These are phyloP conservation scores for Cataglyphis rosenhaueri DNA, from an alignment of 2,888 invertebrate genomes.

Conservation along the genomic window DNA sequence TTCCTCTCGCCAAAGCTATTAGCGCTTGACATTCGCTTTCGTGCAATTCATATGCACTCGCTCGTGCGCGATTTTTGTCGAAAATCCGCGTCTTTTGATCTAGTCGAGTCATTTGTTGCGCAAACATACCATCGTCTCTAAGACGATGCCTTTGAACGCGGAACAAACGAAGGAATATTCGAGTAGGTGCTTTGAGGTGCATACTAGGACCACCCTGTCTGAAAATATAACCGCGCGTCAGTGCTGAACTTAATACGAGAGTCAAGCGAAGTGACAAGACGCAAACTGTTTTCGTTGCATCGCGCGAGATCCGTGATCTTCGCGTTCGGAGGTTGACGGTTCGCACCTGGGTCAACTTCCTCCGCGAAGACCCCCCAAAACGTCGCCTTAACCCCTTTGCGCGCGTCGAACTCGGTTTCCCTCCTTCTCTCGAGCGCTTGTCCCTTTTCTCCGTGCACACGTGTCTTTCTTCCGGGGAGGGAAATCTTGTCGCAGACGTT, in stretches of 20 bases:
- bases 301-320: conserved; percentile 73
- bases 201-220: conserved; percentile 70
- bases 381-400: conserved; percentile 70
- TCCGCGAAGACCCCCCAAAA: conserved; percentile 78
- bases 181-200: conserved; percentile 52
- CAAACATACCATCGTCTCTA: conserved; percentile 36
- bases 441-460: conserved; percentile 42
- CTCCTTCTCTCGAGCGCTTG: background rate
- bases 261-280: conserved; percentile 73
- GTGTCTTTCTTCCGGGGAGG: conserved; percentile 29
- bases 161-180: conserved; percentile 42
- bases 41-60: conserved; percentile 11
- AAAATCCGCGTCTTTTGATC: conserved; percentile 45
- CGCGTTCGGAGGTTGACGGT: conserved; percentile 58
- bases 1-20: conserved; percentile 21
- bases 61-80: background rate
- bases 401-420: background rate
- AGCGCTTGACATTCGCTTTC: conserved; percentile 13
- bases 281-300: conserved; percentile 80
- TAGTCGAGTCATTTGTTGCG: conserved; percentile 44
- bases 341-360: conserved; percentile 84
- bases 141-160: conserved; percentile 50
- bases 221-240: conserved; percentile 65
- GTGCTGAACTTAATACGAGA: conserved; percentile 75
- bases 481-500: background rate